A percentile compares a stretch with the other conserved stretches of the same genome.
Conservation (phyloP, 1,140 invertebrate species). For the Acromyrmex echinatior region DNA sequence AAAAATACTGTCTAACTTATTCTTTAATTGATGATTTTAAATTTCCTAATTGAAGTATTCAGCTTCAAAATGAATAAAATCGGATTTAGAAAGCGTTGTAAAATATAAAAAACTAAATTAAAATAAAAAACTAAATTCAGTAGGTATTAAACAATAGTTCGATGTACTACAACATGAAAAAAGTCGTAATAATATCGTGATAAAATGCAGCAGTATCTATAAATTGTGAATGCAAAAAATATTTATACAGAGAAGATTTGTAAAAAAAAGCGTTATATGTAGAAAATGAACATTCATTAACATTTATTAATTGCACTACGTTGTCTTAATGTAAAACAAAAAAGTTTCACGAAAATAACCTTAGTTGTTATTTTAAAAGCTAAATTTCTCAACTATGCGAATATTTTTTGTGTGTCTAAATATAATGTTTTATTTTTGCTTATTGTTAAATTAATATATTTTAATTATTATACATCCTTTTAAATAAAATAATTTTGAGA, state of each 20-base stretch:
- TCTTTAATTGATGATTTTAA: background rate
- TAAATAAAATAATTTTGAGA: no score
- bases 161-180: background rate
- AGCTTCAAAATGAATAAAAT: background rate
- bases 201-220: background rate
- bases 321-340: no score
- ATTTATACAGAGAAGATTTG: background rate
- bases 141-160: background rate
- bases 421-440: no score
- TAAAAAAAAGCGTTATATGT: no score
- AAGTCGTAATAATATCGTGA: conserved; percentile 2
- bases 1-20: background rate
- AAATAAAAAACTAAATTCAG: background rate
- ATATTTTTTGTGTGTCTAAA: no score
- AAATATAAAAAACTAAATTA: background rate
- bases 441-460: no score
- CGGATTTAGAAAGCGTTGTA: conserved; percentile 7
- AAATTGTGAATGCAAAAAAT: background rate
- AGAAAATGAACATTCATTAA: no score
- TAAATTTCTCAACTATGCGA: no score
- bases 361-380: no score
- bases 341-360: no score
- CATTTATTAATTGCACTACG: no score
- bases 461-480: no score
- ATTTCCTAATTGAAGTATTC: background rate